phyloP scores from a whole-genome alignment of 2,888 invertebrate species.

The Drosophila colorata region DNA sequence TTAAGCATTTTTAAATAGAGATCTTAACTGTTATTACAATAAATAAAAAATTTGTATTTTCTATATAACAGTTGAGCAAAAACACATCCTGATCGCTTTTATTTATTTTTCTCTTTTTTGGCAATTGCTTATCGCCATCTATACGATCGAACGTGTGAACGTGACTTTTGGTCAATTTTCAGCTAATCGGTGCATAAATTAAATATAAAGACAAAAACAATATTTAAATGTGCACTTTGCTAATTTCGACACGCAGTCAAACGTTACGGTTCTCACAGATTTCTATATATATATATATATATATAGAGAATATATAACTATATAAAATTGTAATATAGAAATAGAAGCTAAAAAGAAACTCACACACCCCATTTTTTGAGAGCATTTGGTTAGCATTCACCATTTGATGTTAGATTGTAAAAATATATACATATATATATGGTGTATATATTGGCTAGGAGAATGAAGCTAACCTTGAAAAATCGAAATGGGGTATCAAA shows the following conservation, averaged over 20 bases:
- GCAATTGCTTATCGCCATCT: slow-evolving; percentile 18
- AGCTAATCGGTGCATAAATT: slow-evolving; percentile 31
- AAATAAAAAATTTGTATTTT: not conserved
- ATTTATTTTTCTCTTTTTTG: slow-evolving; percentile 1
- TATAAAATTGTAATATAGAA: slow-evolving; percentile 9
- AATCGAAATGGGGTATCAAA: slow-evolving; percentile 10
- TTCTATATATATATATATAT: slow-evolving; percentile 25
- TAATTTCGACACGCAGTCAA: slow-evolving; percentile 45
- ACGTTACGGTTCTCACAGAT: slow-evolving; percentile 31
- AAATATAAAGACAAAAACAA: slow-evolving; percentile 26
- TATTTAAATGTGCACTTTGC: slow-evolving; percentile 34
- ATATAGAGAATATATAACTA: slow-evolving; percentile 13
- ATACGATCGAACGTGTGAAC: slow-evolving; percentile 32
- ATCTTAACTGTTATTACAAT: not conserved
- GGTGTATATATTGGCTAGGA: not conserved
- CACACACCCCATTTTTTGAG: slow-evolving; percentile 27
- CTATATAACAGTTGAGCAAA: not conserved
- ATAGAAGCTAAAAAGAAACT: slow-evolving; percentile 18
- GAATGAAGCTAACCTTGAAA: slow-evolving; percentile 23
- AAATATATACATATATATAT: not conserved
- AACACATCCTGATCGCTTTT: slow-evolving; percentile 29
- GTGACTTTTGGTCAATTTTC: slow-evolving; percentile 32
- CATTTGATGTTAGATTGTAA: slow-evolving; percentile 13
- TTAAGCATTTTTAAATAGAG: not conserved
- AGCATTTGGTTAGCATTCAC: slow-evolving; percentile 47